Percentiles rank a stretch among this genome's conserved stretches.
Conservation (phyloP, 2,888 invertebrate species). For the Drosophila fungiperda region DNA sequence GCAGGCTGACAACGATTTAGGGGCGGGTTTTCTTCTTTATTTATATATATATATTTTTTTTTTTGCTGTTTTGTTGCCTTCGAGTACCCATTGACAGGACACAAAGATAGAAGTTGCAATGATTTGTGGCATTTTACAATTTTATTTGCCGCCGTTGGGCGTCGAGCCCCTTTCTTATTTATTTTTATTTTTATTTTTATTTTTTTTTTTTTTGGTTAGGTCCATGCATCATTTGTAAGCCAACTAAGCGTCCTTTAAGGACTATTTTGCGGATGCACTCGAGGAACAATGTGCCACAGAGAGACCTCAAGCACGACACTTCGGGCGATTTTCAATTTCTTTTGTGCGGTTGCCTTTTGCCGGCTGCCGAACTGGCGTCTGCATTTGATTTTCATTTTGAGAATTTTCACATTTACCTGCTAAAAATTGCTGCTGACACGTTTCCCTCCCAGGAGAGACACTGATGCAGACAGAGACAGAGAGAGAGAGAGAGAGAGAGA, state of each 20-base stretch:
- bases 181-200: background rate
- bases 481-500: too few relatives aligned
- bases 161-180: constrained; percentile 43
- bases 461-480: background rate
- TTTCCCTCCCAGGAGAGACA: constrained; percentile 40
- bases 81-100: constrained; percentile 56
- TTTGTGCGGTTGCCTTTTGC: constrained; percentile 61
- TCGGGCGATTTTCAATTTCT: constrained; percentile 41
- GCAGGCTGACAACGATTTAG: constrained; percentile 52
- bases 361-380: constrained; percentile 46
- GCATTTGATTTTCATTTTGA: constrained; percentile 66
- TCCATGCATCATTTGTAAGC: constrained; percentile 78
- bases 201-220: constrained; percentile 4
- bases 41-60: constrained; percentile 4
- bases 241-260: constrained; percentile 81
- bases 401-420: constrained; percentile 78
- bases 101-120: constrained; percentile 62
- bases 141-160: constrained; percentile 63
- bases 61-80: constrained; percentile 14
- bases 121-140: constrained; percentile 80
- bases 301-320: constrained; percentile 57
- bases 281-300: constrained; percentile 63
- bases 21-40: constrained; percentile 63
- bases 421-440: constrained; percentile 66
- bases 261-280: constrained; percentile 79